Percentiles rank a stretch among this genome's conserved stretches.
phyloP scores from a whole-genome alignment of 2,797 vertebrate species.

The Brotogeris chrysoptera region DNA sequence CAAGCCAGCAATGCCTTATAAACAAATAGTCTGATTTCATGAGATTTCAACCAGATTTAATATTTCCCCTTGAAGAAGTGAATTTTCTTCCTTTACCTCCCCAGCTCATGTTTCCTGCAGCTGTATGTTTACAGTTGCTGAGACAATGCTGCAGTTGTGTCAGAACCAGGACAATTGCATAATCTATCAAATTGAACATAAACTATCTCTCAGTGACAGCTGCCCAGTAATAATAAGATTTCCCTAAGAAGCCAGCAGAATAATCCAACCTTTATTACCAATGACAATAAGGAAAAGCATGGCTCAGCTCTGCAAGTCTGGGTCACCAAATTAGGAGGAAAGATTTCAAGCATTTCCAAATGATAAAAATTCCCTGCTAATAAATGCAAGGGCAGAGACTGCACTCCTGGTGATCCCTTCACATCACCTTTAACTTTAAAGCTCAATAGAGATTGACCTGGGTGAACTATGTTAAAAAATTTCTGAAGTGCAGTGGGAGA shows the following conservation, averaged over 20 bases:
- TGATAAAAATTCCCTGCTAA: neutral
- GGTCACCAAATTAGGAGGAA: neutral
- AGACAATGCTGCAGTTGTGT: neutral
- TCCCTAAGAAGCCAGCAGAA: neutral
- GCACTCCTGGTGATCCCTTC: neutral
- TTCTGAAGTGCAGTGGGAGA: neutral
- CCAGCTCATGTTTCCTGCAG: neutral
- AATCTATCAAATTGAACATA: slow-evolving; percentile 7
- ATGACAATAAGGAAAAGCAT: neutral
- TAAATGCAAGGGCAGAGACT: neutral
- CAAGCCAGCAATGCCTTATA: neutral
- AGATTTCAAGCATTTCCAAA: neutral
- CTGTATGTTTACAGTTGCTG: neutral
- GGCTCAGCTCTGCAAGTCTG: neutral
- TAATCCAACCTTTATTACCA: neutral
- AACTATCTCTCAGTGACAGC: neutral
- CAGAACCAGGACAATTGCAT: slow-evolving; percentile 52
- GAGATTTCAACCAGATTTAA: neutral
- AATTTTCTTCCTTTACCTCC: neutral
- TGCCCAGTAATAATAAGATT: neutral
- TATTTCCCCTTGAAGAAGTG: neutral
- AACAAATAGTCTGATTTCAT: neutral
- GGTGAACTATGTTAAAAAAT: neutral
- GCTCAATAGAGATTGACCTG: neutral
- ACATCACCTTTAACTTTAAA: neutral